These are phyloP conservation scores for Hemicentrotus pulcherrimus DNA, from an alignment of 35 echinoderm and acorn worm species.

Conservation along the genomic window DNA sequence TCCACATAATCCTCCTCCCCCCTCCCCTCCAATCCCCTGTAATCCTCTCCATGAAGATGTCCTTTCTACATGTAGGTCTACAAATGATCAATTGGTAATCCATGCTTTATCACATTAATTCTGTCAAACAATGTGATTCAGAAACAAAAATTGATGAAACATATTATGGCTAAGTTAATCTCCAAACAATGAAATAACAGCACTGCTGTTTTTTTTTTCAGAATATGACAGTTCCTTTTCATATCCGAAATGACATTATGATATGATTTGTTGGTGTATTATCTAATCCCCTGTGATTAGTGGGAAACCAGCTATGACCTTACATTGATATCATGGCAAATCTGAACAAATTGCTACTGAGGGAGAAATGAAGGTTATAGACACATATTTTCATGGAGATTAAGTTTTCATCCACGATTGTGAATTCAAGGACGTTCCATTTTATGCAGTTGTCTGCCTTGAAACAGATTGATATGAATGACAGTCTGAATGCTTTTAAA, in stretches of 20 bases:
- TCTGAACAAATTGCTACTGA: conserved; percentile 18
- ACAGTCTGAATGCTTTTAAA: no score
- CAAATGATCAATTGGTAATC: not conserved
- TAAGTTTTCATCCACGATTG: not conserved
- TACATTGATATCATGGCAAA: not conserved
- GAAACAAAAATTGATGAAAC: not conserved
- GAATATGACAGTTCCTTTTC: not conserved
- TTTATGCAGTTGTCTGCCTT: not conserved
- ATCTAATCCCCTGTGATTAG: not conserved
- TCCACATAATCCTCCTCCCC: not conserved
- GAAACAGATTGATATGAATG: no score
- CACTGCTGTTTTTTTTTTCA: no score
- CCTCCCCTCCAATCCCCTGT: not conserved
- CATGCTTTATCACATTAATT: not conserved
- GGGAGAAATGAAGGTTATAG: not conserved
- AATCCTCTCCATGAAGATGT: not conserved
- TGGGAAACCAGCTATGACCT: not conserved
- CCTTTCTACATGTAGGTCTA: not conserved
- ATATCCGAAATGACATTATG: not conserved
- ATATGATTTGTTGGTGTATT: not conserved
- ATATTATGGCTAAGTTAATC: not conserved
- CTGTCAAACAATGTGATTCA: not conserved
- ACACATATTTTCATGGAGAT: not conserved
- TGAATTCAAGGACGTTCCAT: not conserved
- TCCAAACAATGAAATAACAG: not conserved